These are phyloP conservation scores for Cheumatopsyche charites DNA, from an alignment of 1,140 invertebrate genomes.

Conservation along the genomic window DNA sequence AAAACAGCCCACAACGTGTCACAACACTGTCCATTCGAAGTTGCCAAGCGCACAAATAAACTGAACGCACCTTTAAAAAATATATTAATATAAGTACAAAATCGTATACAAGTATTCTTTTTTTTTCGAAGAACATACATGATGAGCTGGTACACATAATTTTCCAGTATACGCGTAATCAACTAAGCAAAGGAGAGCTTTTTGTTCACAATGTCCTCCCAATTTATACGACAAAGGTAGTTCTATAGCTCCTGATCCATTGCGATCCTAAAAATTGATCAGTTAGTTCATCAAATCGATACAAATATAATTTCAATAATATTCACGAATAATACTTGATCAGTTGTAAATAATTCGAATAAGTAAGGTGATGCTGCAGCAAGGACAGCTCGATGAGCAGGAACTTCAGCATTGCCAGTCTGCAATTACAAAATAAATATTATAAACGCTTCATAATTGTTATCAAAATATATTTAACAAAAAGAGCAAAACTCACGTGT, in stretches of 20 bases:
- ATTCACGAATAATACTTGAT: conserved; percentile 52
- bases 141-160: conserved; percentile 55
- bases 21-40: conserved; percentile 77
- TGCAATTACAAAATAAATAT: conserved; percentile 50
- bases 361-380: conserved; percentile 78
- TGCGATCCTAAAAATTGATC: conserved; percentile 39
- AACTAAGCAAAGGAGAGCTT: conserved; percentile 73
- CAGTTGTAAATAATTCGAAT: conserved; percentile 75
- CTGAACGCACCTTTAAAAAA: conserved; percentile 65
- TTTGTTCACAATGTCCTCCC: conserved; percentile 68
- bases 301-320: not conserved
- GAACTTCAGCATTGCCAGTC: conserved; percentile 74
- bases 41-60: conserved; percentile 75
- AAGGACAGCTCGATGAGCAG: conserved; percentile 77
- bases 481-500: conserved; percentile 64
- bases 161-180: conserved; percentile 80
- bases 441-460: conserved; percentile 32
- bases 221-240: conserved; percentile 65
- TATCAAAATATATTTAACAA: not conserved
- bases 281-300: not conserved
- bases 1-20: conserved; percentile 71
- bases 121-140: conserved; percentile 47
- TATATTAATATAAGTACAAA: not conserved
- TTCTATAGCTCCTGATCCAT: conserved; percentile 34
- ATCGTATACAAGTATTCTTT: not conserved